A percentile compares a stretch with the other conserved stretches of the same genome.
Evolutionary conservation across 2,797 vertebrate genomes (phyloP).

Genomic region (Mormyrops boulengeri): DNA sequence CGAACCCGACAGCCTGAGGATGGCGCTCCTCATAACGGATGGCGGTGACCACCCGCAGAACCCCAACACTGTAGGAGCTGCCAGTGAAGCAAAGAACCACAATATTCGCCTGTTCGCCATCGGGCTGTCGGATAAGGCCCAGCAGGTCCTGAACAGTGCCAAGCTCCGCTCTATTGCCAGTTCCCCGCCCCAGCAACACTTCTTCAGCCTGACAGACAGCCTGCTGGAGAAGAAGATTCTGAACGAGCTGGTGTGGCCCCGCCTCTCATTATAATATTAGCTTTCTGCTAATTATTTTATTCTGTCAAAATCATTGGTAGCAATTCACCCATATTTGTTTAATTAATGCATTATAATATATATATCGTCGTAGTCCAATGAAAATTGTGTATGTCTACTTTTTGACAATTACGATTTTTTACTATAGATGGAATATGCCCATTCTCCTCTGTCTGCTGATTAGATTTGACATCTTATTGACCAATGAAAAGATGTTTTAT

Average conservation of each 20-base stretch:
- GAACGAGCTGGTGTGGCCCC: constrained; percentile 65
- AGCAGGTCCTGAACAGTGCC: constrained; percentile 43
- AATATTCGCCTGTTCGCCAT: constrained; percentile 73
- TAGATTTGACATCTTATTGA: neutral
- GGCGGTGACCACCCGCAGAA: constrained; percentile 77
- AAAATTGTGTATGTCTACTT: neutral
- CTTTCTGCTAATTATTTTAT: neutral
- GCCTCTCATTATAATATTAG: neutral
- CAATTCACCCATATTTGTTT: neutral
- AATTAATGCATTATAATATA: neutral
- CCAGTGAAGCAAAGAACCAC: constrained; percentile 64
- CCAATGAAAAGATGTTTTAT: neutral
- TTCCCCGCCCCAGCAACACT: constrained; percentile 50
- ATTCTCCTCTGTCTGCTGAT: neutral
- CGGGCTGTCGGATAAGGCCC: constrained; percentile 51
- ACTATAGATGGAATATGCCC: neutral
- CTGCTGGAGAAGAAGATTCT: constrained; percentile 58
- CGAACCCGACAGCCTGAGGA: constrained; percentile 56
- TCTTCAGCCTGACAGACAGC: constrained; percentile 66
- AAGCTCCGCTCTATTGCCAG: constrained; percentile 71
- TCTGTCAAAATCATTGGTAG: neutral
- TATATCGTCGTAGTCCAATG: neutral
- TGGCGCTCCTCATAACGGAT: constrained; percentile 72
- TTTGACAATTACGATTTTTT: neutral
- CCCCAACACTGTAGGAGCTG: constrained; percentile 60